Percentiles rank a stretch among this genome's conserved stretches.
Evolutionary conservation across 2,113 vertebrate genomes (phyloP).

Genomic region (Egretta garzetta): DNA sequence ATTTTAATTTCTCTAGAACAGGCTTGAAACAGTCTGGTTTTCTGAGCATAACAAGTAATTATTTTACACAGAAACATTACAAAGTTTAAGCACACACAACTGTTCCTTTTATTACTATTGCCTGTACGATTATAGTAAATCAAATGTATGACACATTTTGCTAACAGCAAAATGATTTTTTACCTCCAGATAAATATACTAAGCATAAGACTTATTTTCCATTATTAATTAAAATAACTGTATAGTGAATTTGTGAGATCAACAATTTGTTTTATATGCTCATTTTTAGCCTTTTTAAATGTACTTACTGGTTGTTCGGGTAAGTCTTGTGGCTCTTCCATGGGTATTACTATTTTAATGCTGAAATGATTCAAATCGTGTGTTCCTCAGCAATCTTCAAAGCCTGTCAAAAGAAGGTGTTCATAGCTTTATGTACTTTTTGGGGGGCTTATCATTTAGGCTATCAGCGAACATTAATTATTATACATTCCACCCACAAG

Average conservation of each 20-base stretch:
- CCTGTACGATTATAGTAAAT: not conserved
- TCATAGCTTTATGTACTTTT: conserved; percentile 74
- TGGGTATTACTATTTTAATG: conserved; percentile 60
- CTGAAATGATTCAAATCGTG: not conserved
- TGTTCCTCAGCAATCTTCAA: conserved; percentile 70
- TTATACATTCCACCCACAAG: conserved; percentile 58
- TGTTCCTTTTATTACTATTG: not conserved
- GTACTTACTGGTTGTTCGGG: conserved; percentile 80
- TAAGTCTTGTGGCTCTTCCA: conserved; percentile 80
- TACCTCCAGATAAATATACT: not conserved
- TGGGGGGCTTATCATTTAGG: conserved; percentile 72
- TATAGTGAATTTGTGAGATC: not conserved
- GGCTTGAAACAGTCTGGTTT: not conserved
- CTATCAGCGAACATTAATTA: conserved; percentile 69
- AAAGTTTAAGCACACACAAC: not conserved
- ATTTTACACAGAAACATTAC: not conserved
- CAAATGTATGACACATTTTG: not conserved
- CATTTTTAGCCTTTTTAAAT: not conserved
- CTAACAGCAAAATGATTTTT: not conserved
- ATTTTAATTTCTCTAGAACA: not conserved
- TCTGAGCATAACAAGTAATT: not conserved
- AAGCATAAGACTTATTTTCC: not conserved
- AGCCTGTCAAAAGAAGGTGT: conserved; percentile 71
- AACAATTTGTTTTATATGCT: not conserved
- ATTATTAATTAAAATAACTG: not conserved